Evolutionary conservation across 2,888 invertebrate genomes (phyloP).

Genomic region (Nezara viridula): DNA sequence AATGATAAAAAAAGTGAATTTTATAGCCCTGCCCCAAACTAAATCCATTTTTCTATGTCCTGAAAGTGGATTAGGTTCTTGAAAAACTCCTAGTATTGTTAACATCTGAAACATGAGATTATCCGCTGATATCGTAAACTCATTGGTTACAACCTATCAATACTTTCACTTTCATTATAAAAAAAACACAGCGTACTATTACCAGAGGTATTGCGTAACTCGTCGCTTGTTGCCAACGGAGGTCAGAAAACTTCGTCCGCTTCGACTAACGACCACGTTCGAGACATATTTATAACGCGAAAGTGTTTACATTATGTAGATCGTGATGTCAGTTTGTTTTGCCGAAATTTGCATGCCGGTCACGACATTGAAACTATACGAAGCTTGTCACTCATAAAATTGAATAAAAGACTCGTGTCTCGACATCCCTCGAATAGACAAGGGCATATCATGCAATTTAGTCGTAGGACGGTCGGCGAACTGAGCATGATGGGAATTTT

Average conservation of each 20-base stretch:
- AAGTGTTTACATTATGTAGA: conserved; percentile 22
- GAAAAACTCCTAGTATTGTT: background rate
- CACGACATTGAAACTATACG: background rate
- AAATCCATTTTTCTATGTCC: background rate
- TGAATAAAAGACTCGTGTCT: background rate
- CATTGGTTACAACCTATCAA: background rate
- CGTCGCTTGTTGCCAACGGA: background rate
- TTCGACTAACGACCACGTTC: background rate
- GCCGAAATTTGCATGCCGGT: background rate
- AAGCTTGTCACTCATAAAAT: background rate
- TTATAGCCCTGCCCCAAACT: no score
- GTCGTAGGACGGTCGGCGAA: no score
- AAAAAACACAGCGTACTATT: conserved; percentile 33
- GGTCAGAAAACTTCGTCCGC: background rate
- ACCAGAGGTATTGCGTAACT: background rate
- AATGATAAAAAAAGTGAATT: no score
- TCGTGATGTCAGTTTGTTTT: background rate
- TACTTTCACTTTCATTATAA: conserved; percentile 48
- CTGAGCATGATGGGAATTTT: no score
- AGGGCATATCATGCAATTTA: background rate
- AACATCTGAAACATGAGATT: background rate
- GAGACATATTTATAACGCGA: conserved; percentile 31
- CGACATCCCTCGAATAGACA: background rate
- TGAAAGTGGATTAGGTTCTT: background rate
- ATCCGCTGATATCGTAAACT: background rate